Base-by-base conservation (phyloP, 2,888 invertebrate genomes). In the Sinodicranocentrus sp. region DNA sequence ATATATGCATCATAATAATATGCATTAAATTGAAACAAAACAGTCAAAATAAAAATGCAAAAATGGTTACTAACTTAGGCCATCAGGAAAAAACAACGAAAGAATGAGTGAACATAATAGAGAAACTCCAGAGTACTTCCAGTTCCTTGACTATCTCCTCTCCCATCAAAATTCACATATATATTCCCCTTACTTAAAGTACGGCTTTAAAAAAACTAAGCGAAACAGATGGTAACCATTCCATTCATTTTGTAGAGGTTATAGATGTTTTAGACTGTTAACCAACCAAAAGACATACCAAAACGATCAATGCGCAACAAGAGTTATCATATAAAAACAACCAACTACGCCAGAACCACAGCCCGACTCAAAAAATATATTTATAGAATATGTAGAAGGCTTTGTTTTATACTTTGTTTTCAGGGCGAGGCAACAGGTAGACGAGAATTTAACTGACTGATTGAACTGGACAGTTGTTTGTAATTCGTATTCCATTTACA, bases 401-500 rank as follows among this genome's bases (percentile, higher is more conserved):
- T 17, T 52, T 33, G 33, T 52, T 13, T 57, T 67, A 67, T 44
- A 43, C 67, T 44, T 25, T 57, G 52, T 54, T 33, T 71, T 71
- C 13, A 44, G 63, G 63, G 63, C 75, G 75, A 63, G 23, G 44
- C 17, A 67, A 67, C 28, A 43, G 5, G 13, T 25, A 67, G 67
- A 33, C 67, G 23, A n/a, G 67, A 39, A 19, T 57, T 23, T 5
- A 73, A 57, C 5, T 57, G n/a, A 48, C 54, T 25, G 67, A 76
- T 44, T 67, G 67, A 52, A 70, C 59, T 70, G 76, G 67, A 76
- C 76, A 76, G 67, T 52, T 39, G 39, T 67, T 44, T 23, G 43
- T 44, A 43, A 67, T 21, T 43, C 67, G 15, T n/a, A 26, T 23
- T 28, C 61, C 23, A 8, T 21, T 39, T 44, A n/a, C 19, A 67